These are phyloP conservation scores for Chelidonichthys spinosus DNA, from an alignment of 2,797 vertebrate species.

Conservation along the genomic window DNA sequence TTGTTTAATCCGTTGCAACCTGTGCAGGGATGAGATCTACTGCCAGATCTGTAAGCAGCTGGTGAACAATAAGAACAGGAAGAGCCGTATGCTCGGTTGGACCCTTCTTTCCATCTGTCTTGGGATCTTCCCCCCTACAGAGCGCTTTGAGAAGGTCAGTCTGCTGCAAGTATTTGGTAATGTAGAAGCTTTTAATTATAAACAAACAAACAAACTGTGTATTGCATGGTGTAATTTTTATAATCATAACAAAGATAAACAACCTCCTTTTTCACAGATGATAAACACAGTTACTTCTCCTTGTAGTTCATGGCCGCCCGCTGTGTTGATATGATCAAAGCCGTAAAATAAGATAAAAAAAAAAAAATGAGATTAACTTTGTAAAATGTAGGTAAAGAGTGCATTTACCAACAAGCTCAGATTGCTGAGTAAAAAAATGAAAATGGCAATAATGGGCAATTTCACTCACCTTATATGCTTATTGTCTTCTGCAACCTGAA, in stretches of 20 bases:
- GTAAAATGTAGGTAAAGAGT: neutral
- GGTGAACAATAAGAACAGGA: slow-evolving; percentile 85
- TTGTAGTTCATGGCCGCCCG: neutral
- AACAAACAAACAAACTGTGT: neutral
- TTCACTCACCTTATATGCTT: neutral
- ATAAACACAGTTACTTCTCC: slow-evolving; percentile 5
- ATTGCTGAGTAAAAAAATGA: neutral
- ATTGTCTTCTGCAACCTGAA: neutral
- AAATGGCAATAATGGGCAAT: neutral
- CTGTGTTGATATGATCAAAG: neutral
- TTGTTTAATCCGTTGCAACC: neutral
- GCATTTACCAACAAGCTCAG: neutral
- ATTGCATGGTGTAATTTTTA: neutral
- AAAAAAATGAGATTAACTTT: neutral
- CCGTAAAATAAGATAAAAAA: neutral
- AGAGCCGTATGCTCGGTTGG: slow-evolving; percentile 90
- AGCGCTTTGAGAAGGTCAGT: slow-evolving; percentile 88
- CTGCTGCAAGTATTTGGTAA: neutral
- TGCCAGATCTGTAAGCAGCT: slow-evolving; percentile 99
- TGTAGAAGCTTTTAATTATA: neutral
- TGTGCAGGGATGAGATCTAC: slow-evolving; percentile 94
- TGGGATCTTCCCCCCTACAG: slow-evolving; percentile 92
- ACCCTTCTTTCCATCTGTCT: slow-evolving; percentile 92
- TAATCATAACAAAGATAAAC: no score
- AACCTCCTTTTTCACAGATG: no score